Evolutionary conservation across 2,797 vertebrate genomes (phyloP), one percentile per base, ranked within the genome.

Genomic region (Alcedo quadribrachys): DNA sequence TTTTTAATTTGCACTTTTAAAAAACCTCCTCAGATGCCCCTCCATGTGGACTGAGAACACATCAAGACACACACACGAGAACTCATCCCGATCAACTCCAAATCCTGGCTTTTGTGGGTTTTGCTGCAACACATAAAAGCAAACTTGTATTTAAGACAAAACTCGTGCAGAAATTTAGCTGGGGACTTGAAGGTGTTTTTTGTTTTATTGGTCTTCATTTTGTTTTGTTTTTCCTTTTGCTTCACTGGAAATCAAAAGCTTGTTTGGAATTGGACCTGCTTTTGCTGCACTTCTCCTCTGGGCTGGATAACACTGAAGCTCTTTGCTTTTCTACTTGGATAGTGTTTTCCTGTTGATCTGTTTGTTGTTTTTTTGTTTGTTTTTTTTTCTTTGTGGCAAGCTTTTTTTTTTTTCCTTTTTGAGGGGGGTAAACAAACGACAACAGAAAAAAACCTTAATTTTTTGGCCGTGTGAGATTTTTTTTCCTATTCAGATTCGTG

Each of bases 281-380:
- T 94, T 91, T 95, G 94, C 96, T 95, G 96, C 96, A 89, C 95
- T 96, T 94, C 95, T 91, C 77, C 95, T 94, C 95, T 94, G 94
- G 96, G 93, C 96, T 96, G 96, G 96, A 96, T 95, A 94, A 96
- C 95, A 96, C 96, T 94, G 93, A 95, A 96, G 94, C 93, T 92
- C 67, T 55, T 81, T 87, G 95, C 96, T 94, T 88, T 92, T 92
- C 86, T 74, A 71, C 93, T 94, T 88, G 95, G 96, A 94, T 96
- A 81, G 96, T 94, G 90, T 92, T 90, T 89, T 94, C 92, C 68
- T 85, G 93, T 94, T 94, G 81, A 93, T 90, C 94, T 89, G 50
- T 92, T 50, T 14, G 37, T 45, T 70, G 28, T 24, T 63, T 63
- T 89, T 74, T 27, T 50, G 37, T 37, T 37, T 37, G 9, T 89